Evolutionary conservation across 2,888 invertebrate genomes (phyloP), one percentile per base, ranked within the genome.

Genomic region (Horisme vitalbata): DNA sequence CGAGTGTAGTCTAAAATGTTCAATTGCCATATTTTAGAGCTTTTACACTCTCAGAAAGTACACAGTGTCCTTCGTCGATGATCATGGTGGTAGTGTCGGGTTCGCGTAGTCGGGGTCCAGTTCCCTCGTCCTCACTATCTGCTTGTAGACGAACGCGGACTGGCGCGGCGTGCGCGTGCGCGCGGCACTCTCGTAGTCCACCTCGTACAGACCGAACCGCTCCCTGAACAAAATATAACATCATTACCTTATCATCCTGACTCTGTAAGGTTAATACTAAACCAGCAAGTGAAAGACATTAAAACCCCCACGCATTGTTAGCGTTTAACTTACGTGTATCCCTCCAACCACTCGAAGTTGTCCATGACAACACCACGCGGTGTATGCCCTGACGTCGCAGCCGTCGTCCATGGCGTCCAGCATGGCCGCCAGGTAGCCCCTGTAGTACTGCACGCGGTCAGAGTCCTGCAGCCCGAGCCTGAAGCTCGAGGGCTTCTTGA

Each of bases 291-390:
- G n/a, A n/a, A n/a, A n/a, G n/a, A n/a, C n/a, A n/a, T n/a, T n/a
- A n/a, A n/a, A n/a, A n/a, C n/a, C n/a, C n/a, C n/a, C n/a, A n/a
- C n/a, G n/a, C n/a, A n/a, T n/a, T n/a, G n/a, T n/a, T n/a, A 4
- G n/a, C n/a, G n/a, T n/a, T n/a, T n/a, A n/a, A 34, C 86, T 85
- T 72, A 91, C 83, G 68, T 75, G 62, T 91, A 93, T 30, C 92
- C 93, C 21, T 59, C 39, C 10, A 70, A 57, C 92, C 92, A 93
- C 70, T 93, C 92, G 57, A 93, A 92, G 62, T 91, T 92, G 59
- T 93, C 93, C 76, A 93, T 79, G 0, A 93, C 71, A n/a, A 39
- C 91, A 91, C 92, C 93, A 92, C 3, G 86, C 85, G 0, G 89
- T 87, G 68, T 92, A 93, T 0, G 84, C 91, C 37, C 58, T 65